A percentile compares a stretch with the other conserved stretches of the same genome.
Evolutionary conservation across 1,140 invertebrate species (phyloP).

Genomic region (Papilio xuthus): DNA sequence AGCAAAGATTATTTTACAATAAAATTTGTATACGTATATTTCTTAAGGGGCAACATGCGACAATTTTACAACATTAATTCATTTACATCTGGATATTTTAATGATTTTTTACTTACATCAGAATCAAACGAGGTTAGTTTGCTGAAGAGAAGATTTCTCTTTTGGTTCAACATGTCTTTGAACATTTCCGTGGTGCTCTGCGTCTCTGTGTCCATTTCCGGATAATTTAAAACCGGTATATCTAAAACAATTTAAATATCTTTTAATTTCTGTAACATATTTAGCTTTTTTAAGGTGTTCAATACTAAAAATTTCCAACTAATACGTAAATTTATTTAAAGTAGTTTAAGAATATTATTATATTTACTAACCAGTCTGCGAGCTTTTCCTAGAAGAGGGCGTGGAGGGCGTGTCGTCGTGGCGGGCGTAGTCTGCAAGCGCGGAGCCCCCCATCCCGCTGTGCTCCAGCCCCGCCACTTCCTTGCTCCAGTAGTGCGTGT

Average conservation of each 20-base stretch:
- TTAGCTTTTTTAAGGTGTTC: too few relatives aligned
- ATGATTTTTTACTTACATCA: slow-evolving; percentile 85
- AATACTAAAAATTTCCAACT: too few relatives aligned
- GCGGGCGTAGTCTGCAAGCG: slow-evolving; percentile 55
- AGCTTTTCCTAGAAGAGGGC: slow-evolving; percentile 77
- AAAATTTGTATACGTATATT: slow-evolving; percentile 38
- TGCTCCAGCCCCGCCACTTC: slow-evolving; percentile 85
- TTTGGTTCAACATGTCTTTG: slow-evolving; percentile 93
- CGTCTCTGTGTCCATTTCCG: slow-evolving; percentile 81
- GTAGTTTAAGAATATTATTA: too few relatives aligned
- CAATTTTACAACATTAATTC: slow-evolving; percentile 47
- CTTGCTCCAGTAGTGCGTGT: slow-evolving; percentile 98
- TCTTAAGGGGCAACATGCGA: slow-evolving; percentile 48
- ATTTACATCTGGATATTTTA: background rate
- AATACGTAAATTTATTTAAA: too few relatives aligned
- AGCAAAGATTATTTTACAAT: slow-evolving; percentile 24
- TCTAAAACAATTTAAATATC: too few relatives aligned
- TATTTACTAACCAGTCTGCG: slow-evolving; percentile 71
- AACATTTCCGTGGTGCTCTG: slow-evolving; percentile 93
- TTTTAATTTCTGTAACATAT: too few relatives aligned
- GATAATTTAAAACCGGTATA: slow-evolving; percentile 72
- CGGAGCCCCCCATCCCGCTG: slow-evolving; percentile 79
- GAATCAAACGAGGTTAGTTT: slow-evolving; percentile 94
- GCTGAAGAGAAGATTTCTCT: slow-evolving; percentile 91
- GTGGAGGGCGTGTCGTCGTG: slow-evolving; percentile 74